Conservation (phyloP, 1,140 invertebrate species). For the Atta cephalotes region DNA sequence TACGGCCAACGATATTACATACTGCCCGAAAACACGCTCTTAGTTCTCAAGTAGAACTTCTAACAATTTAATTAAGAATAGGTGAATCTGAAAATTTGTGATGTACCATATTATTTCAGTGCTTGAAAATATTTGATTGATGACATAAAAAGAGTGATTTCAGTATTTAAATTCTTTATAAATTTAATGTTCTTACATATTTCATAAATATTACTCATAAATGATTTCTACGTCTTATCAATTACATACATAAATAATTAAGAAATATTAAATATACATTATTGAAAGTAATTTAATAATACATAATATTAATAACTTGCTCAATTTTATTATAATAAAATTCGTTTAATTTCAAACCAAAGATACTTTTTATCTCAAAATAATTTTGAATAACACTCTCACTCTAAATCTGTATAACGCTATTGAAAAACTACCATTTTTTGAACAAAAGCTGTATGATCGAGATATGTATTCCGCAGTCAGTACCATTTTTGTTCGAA, state of each 20-base stretch:
- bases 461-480: background rate
- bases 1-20: background rate
- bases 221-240: background rate
- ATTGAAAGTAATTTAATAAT: no score
- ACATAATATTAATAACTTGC: background rate
- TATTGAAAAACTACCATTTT: slow-evolving; percentile 30
- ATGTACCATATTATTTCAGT: background rate
- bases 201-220: no score
- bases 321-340: background rate
- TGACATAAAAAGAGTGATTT: background rate
- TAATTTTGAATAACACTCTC: slow-evolving; percentile 8
- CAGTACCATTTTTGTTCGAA: slow-evolving; percentile 20
- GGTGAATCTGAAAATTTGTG: background rate
- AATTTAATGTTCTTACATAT: background rate
- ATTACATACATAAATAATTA: background rate
- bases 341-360: background rate
- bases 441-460: slow-evolving; percentile 25
- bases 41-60: slow-evolving; percentile 2
- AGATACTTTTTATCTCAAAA: background rate
- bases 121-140: background rate
- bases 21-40: background rate
- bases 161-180: background rate
- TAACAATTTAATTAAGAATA: slow-evolving; percentile 30
- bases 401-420: background rate
- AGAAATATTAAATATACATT: background rate